Percentiles rank a stretch among this genome's conserved stretches.
Conservation (phyloP, 2,888 invertebrate species). For the Agonopterix subpropinquella region DNA sequence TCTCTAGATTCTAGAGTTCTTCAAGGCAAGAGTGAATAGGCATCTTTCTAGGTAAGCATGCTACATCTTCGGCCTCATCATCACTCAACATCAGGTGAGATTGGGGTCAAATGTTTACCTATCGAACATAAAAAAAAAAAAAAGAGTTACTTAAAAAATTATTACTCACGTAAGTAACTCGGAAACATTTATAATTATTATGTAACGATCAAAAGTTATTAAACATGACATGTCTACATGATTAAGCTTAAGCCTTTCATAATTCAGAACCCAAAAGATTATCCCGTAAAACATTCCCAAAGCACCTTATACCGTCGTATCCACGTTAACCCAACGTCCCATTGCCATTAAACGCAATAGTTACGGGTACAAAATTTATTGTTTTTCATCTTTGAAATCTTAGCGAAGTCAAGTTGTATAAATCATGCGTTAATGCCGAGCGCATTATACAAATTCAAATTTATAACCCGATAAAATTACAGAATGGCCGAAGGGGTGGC, state of each 20-base stretch:
- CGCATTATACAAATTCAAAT: constrained; percentile 76
- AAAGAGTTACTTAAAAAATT: too few relatives aligned
- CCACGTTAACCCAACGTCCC: constrained; percentile 33
- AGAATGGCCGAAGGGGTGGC: constrained; percentile 57
- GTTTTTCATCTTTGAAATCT: constrained; percentile 77
- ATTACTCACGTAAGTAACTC: too few relatives aligned
- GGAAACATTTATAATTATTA: too few relatives aligned
- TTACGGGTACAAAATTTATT: constrained; percentile 72
- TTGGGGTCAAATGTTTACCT: too few relatives aligned
- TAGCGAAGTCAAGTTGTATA: constrained; percentile 74
- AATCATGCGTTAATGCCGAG: constrained; percentile 72
- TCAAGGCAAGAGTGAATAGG: too few relatives aligned
- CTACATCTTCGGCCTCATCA: too few relatives aligned
- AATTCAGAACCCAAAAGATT: background rate
- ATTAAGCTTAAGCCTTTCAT: background rate
- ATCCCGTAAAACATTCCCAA: too few relatives aligned
- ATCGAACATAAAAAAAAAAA: too few relatives aligned
- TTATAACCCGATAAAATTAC: constrained; percentile 77
- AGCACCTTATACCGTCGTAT: background rate
- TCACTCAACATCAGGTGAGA: too few relatives aligned
- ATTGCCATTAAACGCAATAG: constrained; percentile 67
- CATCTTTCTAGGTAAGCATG: too few relatives aligned
- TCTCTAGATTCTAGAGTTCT: too few relatives aligned
- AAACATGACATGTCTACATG: background rate
- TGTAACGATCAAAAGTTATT: too few relatives aligned